Evolutionary conservation across 2,797 vertebrate species (phyloP).

Genomic region (Discoglossus pictus): DNA sequence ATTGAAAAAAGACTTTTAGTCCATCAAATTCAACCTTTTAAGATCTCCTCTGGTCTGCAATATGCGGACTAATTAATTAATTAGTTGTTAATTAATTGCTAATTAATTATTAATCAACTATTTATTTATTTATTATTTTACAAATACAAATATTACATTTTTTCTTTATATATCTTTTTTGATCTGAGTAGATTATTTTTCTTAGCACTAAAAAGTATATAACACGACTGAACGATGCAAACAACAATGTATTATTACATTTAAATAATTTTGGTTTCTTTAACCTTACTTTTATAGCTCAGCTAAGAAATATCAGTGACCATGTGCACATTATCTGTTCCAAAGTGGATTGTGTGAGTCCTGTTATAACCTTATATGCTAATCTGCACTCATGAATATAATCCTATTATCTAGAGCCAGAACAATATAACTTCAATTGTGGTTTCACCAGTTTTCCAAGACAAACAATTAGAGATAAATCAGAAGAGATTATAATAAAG

Average conservation of each 20-base stretch:
- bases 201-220: too few relatives aligned
- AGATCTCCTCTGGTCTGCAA: too few relatives aligned
- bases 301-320: constrained; percentile 8
- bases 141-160: too few relatives aligned
- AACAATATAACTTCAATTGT: constrained; percentile 8
- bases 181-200: too few relatives aligned
- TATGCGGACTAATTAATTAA: too few relatives aligned
- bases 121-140: too few relatives aligned
- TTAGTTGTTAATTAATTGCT: too few relatives aligned
- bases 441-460: background rate
- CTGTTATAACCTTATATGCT: constrained; percentile 30
- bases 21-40: too few relatives aligned
- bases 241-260: background rate
- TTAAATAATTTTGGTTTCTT: background rate
- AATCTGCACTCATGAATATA: constrained; percentile 2
- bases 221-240: too few relatives aligned
- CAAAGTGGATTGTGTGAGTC: background rate
- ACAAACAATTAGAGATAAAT: constrained; percentile 6
- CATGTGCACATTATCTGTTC: constrained; percentile 29
- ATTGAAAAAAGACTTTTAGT: too few relatives aligned
- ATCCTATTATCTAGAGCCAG: constrained; percentile 9
- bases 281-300: constrained; percentile 31
- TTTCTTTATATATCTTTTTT: too few relatives aligned
- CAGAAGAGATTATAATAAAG: background rate
- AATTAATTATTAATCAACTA: too few relatives aligned